phyloP scores from a whole-genome alignment of 2,797 vertebrate genomes.

The Peromyscus aztecus region DNA sequence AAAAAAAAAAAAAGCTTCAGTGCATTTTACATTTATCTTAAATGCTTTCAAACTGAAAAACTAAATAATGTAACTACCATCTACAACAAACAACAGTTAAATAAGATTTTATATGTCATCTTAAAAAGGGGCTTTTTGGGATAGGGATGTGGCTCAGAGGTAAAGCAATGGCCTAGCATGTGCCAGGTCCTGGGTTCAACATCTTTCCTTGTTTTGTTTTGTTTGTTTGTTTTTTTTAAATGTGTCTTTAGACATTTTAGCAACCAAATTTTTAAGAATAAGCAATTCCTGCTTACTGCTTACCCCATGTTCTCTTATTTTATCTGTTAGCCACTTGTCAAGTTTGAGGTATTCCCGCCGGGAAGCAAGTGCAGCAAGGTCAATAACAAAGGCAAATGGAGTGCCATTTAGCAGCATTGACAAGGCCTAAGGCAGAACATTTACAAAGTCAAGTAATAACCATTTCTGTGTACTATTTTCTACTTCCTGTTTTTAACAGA shows the following conservation, averaged over 20 bases:
- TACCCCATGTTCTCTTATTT: constrained; percentile 99
- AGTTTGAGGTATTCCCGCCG: constrained; percentile 99
- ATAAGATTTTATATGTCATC: constrained; percentile 66
- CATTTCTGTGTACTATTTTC: constrained; percentile 6
- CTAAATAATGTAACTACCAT: constrained; percentile 59
- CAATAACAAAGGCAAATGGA: constrained; percentile 99
- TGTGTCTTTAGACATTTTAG: constrained; percentile 72
- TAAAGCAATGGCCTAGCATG: not conserved
- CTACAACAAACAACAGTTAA: constrained; percentile 30
- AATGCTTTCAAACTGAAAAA: constrained; percentile 62
- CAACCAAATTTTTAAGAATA: constrained; percentile 74
- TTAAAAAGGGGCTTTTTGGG: constrained; percentile 53
- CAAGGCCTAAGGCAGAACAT: constrained; percentile 92
- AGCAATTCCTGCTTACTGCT: constrained; percentile 82
- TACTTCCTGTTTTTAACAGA: constrained; percentile 42
- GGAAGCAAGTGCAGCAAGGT: constrained; percentile 99
- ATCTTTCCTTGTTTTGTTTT: not conserved
- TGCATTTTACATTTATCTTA: constrained; percentile 58
- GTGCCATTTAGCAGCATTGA: constrained; percentile 99
- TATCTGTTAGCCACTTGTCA: constrained; percentile 99
- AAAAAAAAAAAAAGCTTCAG: constrained; percentile 62
- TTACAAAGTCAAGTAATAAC: constrained; percentile 82
- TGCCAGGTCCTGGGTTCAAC: not conserved
- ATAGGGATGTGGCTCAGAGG: not conserved
- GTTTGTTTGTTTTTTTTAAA: constrained; percentile 10